phyloP scores from a whole-genome alignment of 2,113 vertebrate genomes.

The Forbesichthys papilliferus region DNA sequence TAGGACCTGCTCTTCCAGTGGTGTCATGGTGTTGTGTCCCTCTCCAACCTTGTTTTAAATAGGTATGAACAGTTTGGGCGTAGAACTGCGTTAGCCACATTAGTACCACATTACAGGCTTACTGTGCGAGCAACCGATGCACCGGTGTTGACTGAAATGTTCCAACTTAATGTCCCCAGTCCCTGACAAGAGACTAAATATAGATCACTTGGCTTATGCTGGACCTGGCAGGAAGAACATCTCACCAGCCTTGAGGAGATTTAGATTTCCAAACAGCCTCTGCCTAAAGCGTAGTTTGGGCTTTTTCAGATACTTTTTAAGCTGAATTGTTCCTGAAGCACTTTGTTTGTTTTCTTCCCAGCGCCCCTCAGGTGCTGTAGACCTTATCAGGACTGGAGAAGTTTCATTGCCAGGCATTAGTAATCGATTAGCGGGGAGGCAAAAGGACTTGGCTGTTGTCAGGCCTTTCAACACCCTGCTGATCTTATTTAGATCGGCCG shows the following conservation, averaged over 20 bases:
- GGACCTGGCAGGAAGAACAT: constrained; percentile 24
- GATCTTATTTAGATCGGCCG: constrained; percentile 67
- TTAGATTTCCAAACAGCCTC: constrained; percentile 37
- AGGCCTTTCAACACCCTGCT: constrained; percentile 51
- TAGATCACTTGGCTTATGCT: constrained; percentile 10
- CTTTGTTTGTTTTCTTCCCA: not conserved
- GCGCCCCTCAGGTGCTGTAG: constrained; percentile 16
- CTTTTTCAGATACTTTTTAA: constrained; percentile 1
- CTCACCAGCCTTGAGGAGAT: constrained; percentile 34
- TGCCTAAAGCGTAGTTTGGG: constrained; percentile 24
- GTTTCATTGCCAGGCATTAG: constrained; percentile 39
- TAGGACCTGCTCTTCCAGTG: constrained; percentile 66
- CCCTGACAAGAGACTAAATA: constrained; percentile 24
- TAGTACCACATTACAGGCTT: constrained; percentile 25
- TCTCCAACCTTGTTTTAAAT: constrained; percentile 70
- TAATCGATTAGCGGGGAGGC: constrained; percentile 56
- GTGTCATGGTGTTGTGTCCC: constrained; percentile 76
- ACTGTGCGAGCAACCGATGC: constrained; percentile 11
- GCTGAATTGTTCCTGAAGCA: constrained; percentile 16
- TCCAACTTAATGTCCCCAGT: constrained; percentile 6
- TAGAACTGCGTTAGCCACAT: constrained; percentile 38
- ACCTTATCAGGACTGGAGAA: constrained; percentile 25
- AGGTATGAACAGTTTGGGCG: constrained; percentile 63
- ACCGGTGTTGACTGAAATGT: constrained; percentile 15
- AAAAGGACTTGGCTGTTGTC: constrained; percentile 24